Evolutionary conservation across 2,113 vertebrate species (phyloP).

Genomic region (Campylomormyrus tamandua): DNA sequence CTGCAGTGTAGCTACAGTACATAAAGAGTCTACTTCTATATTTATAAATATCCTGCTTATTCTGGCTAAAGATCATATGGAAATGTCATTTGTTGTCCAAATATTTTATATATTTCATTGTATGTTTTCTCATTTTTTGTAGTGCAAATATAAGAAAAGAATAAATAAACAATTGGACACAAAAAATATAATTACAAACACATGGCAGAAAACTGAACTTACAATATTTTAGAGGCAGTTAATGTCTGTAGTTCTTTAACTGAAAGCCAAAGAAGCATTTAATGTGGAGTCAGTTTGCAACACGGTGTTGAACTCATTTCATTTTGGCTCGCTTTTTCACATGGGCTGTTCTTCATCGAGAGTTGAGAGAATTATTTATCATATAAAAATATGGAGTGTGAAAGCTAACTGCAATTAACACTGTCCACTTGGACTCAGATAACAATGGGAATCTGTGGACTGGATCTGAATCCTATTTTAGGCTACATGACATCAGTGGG

Average conservation of each 20-base stretch:
- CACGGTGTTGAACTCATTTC: neutral
- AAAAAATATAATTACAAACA: neutral
- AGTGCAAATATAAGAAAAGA: neutral
- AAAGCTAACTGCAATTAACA: neutral
- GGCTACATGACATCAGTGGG: neutral
- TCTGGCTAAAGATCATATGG: neutral
- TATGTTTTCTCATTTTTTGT: neutral
- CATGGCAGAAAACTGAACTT: neutral
- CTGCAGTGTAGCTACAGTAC: neutral
- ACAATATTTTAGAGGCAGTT: neutral
- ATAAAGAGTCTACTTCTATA: neutral
- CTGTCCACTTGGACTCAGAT: neutral
- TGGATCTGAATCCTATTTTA: neutral
- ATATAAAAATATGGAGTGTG: neutral
- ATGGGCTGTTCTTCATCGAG: neutral
- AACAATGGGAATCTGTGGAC: neutral
- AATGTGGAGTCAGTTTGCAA: neutral
- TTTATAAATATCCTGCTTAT: neutral
- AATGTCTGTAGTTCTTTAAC: neutral
- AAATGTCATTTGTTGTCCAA: neutral
- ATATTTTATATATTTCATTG: neutral
- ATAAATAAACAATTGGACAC: neutral
- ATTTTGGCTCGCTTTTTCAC: neutral
- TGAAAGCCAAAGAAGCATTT: neutral
- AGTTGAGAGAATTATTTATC: constrained; percentile 11